These are phyloP conservation scores for Rattus rattus DNA, from an alignment of 2,113 vertebrate genomes.

Conservation along the genomic window DNA sequence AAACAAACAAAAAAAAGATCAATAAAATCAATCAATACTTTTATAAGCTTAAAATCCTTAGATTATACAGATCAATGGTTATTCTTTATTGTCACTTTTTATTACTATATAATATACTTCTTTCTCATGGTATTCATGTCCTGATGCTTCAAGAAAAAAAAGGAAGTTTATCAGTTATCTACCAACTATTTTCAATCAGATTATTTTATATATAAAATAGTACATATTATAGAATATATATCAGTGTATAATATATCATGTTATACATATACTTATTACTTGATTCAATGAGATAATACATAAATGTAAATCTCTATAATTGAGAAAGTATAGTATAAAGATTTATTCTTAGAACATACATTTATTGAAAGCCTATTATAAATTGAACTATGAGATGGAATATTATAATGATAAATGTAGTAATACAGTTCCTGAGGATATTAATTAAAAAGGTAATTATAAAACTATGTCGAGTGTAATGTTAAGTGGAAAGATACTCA, in stretches of 20 bases:
- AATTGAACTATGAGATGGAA: background rate
- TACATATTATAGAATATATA: background rate
- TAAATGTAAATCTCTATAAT: background rate
- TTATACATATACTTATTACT: background rate
- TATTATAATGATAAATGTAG: background rate
- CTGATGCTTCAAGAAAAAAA: background rate
- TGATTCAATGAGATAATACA: background rate
- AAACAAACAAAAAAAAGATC: background rate
- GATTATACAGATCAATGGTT: background rate
- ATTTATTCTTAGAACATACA: background rate
- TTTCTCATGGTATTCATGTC: background rate
- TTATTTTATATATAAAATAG: background rate
- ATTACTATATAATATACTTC: slow-evolving; percentile 1
- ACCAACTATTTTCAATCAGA: slow-evolving; percentile 30
- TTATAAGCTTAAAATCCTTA: background rate
- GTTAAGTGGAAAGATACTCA: background rate
- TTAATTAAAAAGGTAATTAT: background rate
- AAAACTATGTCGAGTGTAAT: background rate
- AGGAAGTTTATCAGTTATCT: background rate
- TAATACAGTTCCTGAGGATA: background rate
- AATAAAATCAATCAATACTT: background rate
- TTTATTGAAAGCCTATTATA: background rate
- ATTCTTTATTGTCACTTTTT: background rate
- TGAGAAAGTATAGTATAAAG: background rate
- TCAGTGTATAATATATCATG: background rate